A percentile compares a stretch with the other conserved stretches of the same genome.
phyloP scores from a whole-genome alignment of 2,888 invertebrate species.

The Pelosia muscerda region DNA sequence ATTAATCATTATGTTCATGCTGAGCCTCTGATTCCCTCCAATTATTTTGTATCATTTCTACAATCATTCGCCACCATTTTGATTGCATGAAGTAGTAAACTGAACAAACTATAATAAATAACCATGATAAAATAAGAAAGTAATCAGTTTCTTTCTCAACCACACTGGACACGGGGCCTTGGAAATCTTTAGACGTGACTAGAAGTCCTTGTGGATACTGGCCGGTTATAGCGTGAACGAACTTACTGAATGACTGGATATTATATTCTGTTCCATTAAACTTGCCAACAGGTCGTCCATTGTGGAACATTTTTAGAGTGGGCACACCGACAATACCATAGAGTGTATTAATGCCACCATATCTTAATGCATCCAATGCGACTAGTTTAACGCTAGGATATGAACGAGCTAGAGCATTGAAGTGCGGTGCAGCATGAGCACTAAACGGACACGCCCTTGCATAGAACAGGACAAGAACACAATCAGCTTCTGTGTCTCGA shows the following conservation, averaged over 20 bases:
- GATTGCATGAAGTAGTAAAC: slow-evolving; percentile 93
- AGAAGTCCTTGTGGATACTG: slow-evolving; percentile 88
- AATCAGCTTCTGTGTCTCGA: slow-evolving; percentile 88
- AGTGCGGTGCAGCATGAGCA: slow-evolving; percentile 95
- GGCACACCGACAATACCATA: slow-evolving; percentile 97
- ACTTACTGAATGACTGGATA: slow-evolving; percentile 92
- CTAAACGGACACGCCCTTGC: slow-evolving; percentile 96
- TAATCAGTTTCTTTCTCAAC: slow-evolving; percentile 93
- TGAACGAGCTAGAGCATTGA: slow-evolving; percentile 95
- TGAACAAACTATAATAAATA: slow-evolving; percentile 92
- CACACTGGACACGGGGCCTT: slow-evolving; percentile 93
- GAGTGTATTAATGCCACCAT: slow-evolving; percentile 94
- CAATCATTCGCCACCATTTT: slow-evolving; percentile 91
- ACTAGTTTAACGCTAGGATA: slow-evolving; percentile 95
- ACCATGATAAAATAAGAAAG: slow-evolving; percentile 93
- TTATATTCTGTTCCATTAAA: slow-evolving; percentile 94
- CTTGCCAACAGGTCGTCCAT: slow-evolving; percentile 94
- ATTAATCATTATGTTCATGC: slow-evolving; percentile 91
- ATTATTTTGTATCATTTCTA: slow-evolving; percentile 94
- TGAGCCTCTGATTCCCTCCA: slow-evolving; percentile 96
- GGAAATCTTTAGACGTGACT: slow-evolving; percentile 91
- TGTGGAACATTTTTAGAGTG: slow-evolving; percentile 95
- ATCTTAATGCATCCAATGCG: slow-evolving; percentile 95
- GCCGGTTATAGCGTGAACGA: slow-evolving; percentile 92
- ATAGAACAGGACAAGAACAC: slow-evolving; percentile 95